Evolutionary conservation across 1,140 invertebrate species (phyloP), one percentile per base, ranked within the genome.

Genomic region (Ectropis grisescens): DNA sequence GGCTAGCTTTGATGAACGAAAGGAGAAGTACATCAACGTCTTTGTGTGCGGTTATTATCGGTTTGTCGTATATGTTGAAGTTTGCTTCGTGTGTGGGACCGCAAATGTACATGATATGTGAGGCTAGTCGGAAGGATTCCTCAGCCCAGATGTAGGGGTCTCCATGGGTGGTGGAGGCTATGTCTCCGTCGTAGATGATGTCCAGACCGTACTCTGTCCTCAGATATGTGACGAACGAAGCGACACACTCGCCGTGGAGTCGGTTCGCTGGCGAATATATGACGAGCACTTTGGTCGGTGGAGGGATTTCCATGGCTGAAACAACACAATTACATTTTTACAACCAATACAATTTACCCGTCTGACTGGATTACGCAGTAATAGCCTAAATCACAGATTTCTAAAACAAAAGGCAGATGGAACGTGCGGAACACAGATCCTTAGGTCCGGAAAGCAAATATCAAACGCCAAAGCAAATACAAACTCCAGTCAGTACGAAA

Each of bases 41-140:
- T 32, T 50, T 61, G 15, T 74, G 64, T 0, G 67, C 50, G 7
- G 46, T 61, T 37, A 65, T 55, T 2, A 75, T 75, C 0, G 71
- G 68, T 47, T 71, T 64, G 11, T 76, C 71, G 13, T 76, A 80
- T n/a, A 76, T 78, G 29, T 60, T 62, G 53, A 68, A 75, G 16
- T 71, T 69, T 0, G 53, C 47, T 26, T 68, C 51, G 19, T 70
- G 62, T 0, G 65, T 42, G 0, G 76, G 72, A 0, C 76, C 69
- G 0, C 74, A 69, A 3, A 76, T 40, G 43, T 78, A 78, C 3
- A 81, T 36, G 1, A 78, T 34, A n/a, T 81, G 67, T 0, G 62
- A 58, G 9, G 69, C 49, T 0, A 64, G 27, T 10, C 45, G 36
- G 33, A 74, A 56, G 0, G 71, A 65, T 7, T 78, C 65, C 4